Conservation (phyloP, 2,888 invertebrate species). For the Rhagonycha lutea region DNA sequence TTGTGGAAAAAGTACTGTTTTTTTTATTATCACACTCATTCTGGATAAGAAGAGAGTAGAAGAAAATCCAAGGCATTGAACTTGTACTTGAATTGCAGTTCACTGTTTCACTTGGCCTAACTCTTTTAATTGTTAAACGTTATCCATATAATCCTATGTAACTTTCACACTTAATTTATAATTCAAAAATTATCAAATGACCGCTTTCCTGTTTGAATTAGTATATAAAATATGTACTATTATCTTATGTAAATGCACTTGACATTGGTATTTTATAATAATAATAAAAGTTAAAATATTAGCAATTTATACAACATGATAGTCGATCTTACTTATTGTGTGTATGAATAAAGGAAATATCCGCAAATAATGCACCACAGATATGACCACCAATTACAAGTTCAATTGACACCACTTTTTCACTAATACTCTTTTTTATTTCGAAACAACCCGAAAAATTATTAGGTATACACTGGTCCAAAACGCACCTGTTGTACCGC, state of each 20-base stretch:
- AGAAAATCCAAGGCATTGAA: conserved; percentile 34
- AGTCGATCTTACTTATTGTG: background rate
- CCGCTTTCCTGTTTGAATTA: background rate
- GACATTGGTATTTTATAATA: background rate
- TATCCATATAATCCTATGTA: background rate
- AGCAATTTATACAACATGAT: background rate
- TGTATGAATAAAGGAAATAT: background rate
- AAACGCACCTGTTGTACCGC: conserved; percentile 55
- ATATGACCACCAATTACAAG: background rate
- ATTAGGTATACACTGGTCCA: conserved; percentile 31
- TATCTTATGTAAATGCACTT: background rate
- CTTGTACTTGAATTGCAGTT: conserved; percentile 34
- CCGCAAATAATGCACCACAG: background rate
- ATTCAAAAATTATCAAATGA: background rate
- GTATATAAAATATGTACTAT: background rate
- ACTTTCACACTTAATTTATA: background rate
- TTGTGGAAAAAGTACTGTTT: background rate
- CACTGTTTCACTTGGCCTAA: conserved; percentile 7
- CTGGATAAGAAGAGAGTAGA: conserved; percentile 4
- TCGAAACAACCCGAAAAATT: conserved; percentile 13
- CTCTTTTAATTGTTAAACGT: background rate
- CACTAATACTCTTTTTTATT: background rate
- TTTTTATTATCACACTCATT: background rate
- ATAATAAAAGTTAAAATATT: background rate
- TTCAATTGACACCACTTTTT: background rate